These are phyloP conservation scores for Panopea generosa DNA, from an alignment of 2,888 invertebrate species.

Conservation along the genomic window DNA sequence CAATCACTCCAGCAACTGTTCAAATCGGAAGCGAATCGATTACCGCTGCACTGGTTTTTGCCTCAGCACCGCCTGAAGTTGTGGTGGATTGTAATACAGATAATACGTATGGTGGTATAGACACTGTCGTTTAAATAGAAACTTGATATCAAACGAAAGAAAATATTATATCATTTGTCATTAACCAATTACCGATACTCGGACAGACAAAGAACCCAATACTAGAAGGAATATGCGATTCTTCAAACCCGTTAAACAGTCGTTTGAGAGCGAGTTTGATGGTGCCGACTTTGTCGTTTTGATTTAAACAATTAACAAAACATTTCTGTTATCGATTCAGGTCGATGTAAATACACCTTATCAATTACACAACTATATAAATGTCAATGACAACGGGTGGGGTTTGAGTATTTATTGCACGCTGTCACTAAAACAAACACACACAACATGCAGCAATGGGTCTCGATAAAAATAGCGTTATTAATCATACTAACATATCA, in stretches of 20 bases:
- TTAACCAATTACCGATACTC: constrained; percentile 14
- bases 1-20: constrained; percentile 10
- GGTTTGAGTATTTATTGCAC: too few relatives aligned
- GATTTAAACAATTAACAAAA: too few relatives aligned
- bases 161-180: background rate
- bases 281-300: constrained; percentile 4
- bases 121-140: constrained; percentile 2
- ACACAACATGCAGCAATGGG: too few relatives aligned
- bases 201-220: constrained; percentile 9
- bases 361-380: too few relatives aligned
- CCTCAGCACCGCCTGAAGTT: background rate
- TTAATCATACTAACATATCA: too few relatives aligned
- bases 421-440: too few relatives aligned
- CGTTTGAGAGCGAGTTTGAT: constrained; percentile 1
- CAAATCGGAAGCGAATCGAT: constrained; percentile 5
- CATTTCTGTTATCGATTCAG: too few relatives aligned
- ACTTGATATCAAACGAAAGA: constrained; percentile 18
- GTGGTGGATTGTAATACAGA: constrained; percentile 5
- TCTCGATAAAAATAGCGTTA: too few relatives aligned
- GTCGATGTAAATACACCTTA: too few relatives aligned
- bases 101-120: background rate
- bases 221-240: background rate
- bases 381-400: too few relatives aligned
- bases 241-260: constrained; percentile 2
- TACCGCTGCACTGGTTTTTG: background rate